Percentiles rank a stretch among this genome's conserved stretches.
Evolutionary conservation across 1,140 invertebrate genomes (phyloP).

Genomic region (Zaprionus davidi): DNA sequence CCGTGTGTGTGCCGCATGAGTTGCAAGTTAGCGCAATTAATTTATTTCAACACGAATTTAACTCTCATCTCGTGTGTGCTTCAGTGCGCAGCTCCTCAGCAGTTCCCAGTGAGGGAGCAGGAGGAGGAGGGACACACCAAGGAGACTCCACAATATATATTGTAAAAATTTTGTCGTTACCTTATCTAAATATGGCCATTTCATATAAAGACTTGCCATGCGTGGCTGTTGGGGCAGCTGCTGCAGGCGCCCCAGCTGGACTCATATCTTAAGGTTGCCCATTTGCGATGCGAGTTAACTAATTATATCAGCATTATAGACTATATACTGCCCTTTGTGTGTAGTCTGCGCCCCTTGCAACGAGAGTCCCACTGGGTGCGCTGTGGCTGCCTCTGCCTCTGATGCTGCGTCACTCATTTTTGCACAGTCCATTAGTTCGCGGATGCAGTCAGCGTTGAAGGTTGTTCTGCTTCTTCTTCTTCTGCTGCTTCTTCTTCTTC

Average conservation of each 20-base stretch:
- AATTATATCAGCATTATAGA: not conserved
- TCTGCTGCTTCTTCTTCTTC: not conserved
- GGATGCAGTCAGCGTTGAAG: conserved; percentile 74
- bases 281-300: not conserved
- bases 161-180: conserved; percentile 80
- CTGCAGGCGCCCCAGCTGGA: not conserved
- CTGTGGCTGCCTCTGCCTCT: conserved; percentile 27
- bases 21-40: conserved; percentile 83
- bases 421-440: conserved; percentile 80
- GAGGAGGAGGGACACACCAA: not conserved
- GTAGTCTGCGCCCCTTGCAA: not conserved
- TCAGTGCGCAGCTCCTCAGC: conserved; percentile 54
- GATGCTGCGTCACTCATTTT: conserved; percentile 81
- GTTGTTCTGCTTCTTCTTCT: conserved; percentile 48
- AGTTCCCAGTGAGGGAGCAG: conserved; percentile 19
- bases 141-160: conserved; percentile 47
- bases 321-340: not conserved
- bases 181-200: conserved; percentile 81
- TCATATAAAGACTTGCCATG: conserved; percentile 75
- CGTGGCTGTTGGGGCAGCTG: conserved; percentile 4
- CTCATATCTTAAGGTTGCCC: not conserved
- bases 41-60: conserved; percentile 83
- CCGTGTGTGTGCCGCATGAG: conserved; percentile 70
- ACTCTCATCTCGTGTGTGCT: conserved; percentile 71
- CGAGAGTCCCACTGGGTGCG: conserved; percentile 6